Percentiles rank a stretch among this genome's conserved stretches.
Evolutionary conservation across 1,140 invertebrate species (phyloP).

Genomic region (Bradynema listronoti): DNA sequence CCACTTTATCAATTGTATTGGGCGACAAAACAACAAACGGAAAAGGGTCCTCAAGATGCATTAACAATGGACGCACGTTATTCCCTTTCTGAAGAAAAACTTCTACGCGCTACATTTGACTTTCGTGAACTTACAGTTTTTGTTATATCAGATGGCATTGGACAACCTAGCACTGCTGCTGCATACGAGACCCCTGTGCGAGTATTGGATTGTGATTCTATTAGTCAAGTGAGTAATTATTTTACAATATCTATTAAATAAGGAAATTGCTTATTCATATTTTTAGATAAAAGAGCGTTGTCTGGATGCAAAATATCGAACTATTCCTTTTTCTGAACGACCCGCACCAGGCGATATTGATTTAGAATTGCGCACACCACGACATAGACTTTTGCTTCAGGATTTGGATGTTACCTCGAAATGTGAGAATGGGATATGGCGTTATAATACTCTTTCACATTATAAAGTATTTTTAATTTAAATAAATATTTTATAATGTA

Average conservation of each 20-base stretch:
- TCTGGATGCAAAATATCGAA: constrained; percentile 90
- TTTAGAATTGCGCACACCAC: constrained; percentile 83
- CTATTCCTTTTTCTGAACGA: constrained; percentile 86
- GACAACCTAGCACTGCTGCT: constrained; percentile 10
- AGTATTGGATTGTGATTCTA: constrained; percentile 96
- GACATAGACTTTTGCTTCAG: constrained; percentile 77
- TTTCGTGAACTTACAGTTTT: constrained; percentile 88
- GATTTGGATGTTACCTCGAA: constrained; percentile 94
- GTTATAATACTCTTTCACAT: constrained; percentile 92
- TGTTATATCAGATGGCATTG: constrained; percentile 67
- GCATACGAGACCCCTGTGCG: constrained; percentile 66
- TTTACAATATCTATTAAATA: background rate
- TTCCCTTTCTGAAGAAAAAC: constrained; percentile 93
- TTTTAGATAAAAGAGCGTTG: constrained; percentile 85
- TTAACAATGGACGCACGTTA: constrained; percentile 94
- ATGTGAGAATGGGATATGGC: constrained; percentile 78
- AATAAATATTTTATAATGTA: background rate
- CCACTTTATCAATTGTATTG: constrained; percentile 92
- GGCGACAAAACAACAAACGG: constrained; percentile 97
- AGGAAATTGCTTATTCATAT: background rate
- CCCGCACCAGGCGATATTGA: constrained; percentile 90
- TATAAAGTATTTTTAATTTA: constrained; percentile 72
- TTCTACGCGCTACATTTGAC: constrained; percentile 92
- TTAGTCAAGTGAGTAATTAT: constrained; percentile 70
- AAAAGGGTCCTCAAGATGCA: constrained; percentile 95